Conservation (phyloP, 2,113 vertebrate species). For the Gallinago media region DNA sequence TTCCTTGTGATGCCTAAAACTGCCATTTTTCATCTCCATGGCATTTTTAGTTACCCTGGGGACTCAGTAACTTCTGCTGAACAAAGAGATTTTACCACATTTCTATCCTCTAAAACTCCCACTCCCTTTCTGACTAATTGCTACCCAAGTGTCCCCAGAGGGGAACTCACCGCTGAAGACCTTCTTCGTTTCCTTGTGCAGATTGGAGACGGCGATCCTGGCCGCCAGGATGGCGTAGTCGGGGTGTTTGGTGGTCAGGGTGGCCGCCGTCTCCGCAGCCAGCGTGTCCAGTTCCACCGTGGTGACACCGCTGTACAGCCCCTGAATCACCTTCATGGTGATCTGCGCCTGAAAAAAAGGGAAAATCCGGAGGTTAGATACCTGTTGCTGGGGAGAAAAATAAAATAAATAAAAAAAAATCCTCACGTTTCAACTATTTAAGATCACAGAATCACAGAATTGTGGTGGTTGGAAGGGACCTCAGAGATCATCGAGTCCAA, state of each 20-base stretch:
- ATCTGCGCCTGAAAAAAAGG: constrained; percentile 86
- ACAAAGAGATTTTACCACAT: neutral
- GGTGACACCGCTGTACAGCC: constrained; percentile 93
- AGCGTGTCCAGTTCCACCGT: constrained; percentile 94
- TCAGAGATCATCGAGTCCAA: too few species aligned
- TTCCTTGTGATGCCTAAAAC: neutral
- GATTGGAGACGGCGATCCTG: constrained; percentile 93
- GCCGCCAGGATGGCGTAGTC: constrained; percentile 96
- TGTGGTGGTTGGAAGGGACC: too few species aligned
- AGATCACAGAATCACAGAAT: too few species aligned
- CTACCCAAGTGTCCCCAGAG: neutral
- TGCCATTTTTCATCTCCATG: neutral
- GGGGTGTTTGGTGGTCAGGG: constrained; percentile 94
- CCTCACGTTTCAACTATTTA: neutral
- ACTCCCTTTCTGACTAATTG: neutral
- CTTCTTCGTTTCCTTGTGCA: constrained; percentile 98
- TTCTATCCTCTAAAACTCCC: neutral
- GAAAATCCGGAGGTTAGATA: neutral
- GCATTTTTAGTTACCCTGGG: neutral
- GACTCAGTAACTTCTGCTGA: neutral
- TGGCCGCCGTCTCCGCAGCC: constrained; percentile 93
- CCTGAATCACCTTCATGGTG: constrained; percentile 99
- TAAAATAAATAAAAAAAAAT: neutral
- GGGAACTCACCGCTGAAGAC: constrained; percentile 92
- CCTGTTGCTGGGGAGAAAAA: neutral